Base-by-base conservation (phyloP, 2,797 vertebrate genomes). In the Tangara arthus region DNA sequence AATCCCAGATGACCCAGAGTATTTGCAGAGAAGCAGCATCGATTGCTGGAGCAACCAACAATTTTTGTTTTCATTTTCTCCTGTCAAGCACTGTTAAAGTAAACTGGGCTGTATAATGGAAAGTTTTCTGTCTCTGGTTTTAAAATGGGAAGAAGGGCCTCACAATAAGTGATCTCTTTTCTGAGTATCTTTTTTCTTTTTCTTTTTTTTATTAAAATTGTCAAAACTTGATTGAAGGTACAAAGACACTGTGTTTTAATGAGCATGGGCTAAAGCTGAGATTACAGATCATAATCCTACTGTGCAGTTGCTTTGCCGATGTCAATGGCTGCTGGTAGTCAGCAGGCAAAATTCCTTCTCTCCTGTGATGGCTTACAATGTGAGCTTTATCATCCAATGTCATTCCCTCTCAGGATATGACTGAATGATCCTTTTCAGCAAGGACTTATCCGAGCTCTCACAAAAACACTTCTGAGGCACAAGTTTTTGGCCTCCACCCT, bases 51-150 rank as follows among this genome's bases (percentile, higher is more conserved):
- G 47, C 53, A 91, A 75, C 37, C 59, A 76, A 23, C 1, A 1
- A 49, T 70, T 91, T 92, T 79, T 79, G 35, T 86, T 91, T 95
- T 93, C 41, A 70, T 94, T 95, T 94, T 93, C 53, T 65, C 60
- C 72, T 94, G 72, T 89, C 88, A 87, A 83, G 66, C 59, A 35
- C 39, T 73, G 79, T 90, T 80, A 82, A 68, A n/a, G 37, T 70
- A 55, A 94, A 79, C 24, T 32, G 30, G 39, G 37, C 26, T 71
- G 47, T 89, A 5, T 52, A 66, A 63, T 65, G 53, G 65, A 81
- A 49, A 69, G 15, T 34, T 80, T 30, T 78, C 28, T 72, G 72
- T 72, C 34, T 87, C 53, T 53, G 8, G 7, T 95, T 94, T 78
- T 76, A 42, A 91, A 92, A 91, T 55, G 57, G 52, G 32, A 85